Base-by-base conservation (phyloP, 2,797 vertebrate genomes). In the Fringilla coelebs region DNA sequence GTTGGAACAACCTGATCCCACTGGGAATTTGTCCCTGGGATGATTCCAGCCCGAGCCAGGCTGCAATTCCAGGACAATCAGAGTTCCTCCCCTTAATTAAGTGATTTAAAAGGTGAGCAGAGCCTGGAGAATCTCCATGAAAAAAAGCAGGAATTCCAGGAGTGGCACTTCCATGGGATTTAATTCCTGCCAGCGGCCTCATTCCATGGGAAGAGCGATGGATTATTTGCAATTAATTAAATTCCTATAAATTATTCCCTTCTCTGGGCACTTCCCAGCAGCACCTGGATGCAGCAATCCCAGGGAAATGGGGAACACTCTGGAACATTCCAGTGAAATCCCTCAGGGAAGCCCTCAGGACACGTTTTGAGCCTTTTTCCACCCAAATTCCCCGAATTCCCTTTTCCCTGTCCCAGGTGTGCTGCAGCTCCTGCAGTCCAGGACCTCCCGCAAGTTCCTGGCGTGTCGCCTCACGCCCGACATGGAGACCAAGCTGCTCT, bases 401-500 rank as follows among this genome's bases (percentile, higher is more conserved):
- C n/a, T n/a, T n/a, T n/a, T 62, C 67, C 45, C 9, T 7, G 3
- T 67, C 17, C 40, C 38, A 99, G 99, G 99, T 48, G 98, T 99
- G 72, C 98, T 99, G 52, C 99, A 99, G 97, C 98, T 99, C 38
- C 97, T 99, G 72, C 99, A 99, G 4, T 98, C 99, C 34, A 98
- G 99, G 58, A 99, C 99, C 0, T 99, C 99, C 11, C 98, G 99
- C 9, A 99, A 99, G 91, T 99, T 99, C 94, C 97, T 99, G 94
- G 99, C 99, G 0, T 99, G 99, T 55, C 99, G 99, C 24, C 98
- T 99, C 51, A 99, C 99, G 4, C 99, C 99, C 0, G 99, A 99
- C 97, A 99, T 99, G 99, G 99, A 99, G 96, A 99, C 99, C 82
- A 99, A 99, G 74, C 98, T 99, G 82, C 98, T 99, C 88, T 99